Percentiles rank a stretch among this genome's conserved stretches.
These are phyloP conservation scores for Hololepta plana DNA, from an alignment of 2,888 invertebrate species.

Conservation along the genomic window DNA sequence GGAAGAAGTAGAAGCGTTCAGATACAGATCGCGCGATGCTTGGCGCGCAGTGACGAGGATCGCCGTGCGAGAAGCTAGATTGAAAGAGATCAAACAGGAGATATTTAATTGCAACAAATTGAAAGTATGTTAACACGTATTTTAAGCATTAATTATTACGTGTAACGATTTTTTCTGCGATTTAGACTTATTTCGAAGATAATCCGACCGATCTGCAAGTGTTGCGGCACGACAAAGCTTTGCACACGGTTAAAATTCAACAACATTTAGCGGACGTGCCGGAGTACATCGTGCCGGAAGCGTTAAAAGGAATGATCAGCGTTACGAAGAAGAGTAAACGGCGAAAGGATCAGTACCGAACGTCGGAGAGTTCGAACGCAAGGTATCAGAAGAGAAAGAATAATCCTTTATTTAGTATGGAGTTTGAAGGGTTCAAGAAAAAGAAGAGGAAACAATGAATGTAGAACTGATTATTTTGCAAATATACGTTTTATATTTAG, in stretches of 20 bases:
- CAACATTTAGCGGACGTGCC: constrained; percentile 81
- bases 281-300: constrained; percentile 73
- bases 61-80: constrained; percentile 81
- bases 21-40: constrained; percentile 88
- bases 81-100: constrained; percentile 91
- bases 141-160: neutral
- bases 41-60: constrained; percentile 87
- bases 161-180: constrained; percentile 11
- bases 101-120: constrained; percentile 81
- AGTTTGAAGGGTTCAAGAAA: constrained; percentile 37
- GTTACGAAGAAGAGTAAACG: constrained; percentile 20
- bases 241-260: constrained; percentile 70
- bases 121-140: constrained; percentile 34
- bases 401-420: constrained; percentile 49
- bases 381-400: constrained; percentile 39
- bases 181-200: constrained; percentile 75
- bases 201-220: constrained; percentile 78
- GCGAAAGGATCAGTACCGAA: constrained; percentile 11
- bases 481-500: too few relatives aligned
- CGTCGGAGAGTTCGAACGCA: constrained; percentile 14
- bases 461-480: too few relatives aligned
- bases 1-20: constrained; percentile 91
- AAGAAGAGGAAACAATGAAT: too few relatives aligned
- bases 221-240: constrained; percentile 65
- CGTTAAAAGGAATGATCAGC: constrained; percentile 46